Evolutionary conservation across 2,113 vertebrate species (phyloP).

Genomic region (Scatophagus argus): DNA sequence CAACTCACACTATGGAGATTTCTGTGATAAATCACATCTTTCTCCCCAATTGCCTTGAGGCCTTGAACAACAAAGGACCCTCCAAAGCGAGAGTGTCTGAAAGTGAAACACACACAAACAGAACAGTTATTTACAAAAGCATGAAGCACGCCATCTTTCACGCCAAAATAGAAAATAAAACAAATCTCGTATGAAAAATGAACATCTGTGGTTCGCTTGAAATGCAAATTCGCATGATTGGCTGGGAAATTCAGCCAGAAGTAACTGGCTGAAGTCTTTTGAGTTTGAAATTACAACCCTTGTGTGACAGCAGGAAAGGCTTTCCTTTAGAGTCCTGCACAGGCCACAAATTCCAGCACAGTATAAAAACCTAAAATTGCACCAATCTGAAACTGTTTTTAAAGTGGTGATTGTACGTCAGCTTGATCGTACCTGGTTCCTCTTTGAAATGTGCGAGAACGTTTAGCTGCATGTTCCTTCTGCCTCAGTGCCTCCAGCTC

Average conservation of each 20-base stretch:
- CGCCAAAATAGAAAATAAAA: neutral
- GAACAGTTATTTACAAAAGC: neutral
- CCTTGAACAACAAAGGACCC: conserved; percentile 94
- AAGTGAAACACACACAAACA: neutral
- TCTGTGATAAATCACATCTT: conserved; percentile 93
- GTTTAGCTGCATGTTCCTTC: conserved; percentile 88
- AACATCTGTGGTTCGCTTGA: neutral
- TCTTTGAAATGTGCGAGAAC: conserved; percentile 86
- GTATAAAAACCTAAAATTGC: too few species aligned
- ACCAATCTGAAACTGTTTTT: neutral
- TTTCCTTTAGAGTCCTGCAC: too few species aligned
- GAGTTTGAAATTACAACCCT: neutral
- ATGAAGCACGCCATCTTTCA: neutral
- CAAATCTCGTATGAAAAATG: neutral
- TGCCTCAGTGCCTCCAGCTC: conserved; percentile 90
- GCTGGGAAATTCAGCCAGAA: too few species aligned
- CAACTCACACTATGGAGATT: conserved; percentile 91
- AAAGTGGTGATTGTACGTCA: neutral
- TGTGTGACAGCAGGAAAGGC: too few species aligned
- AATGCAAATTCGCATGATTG: too few species aligned
- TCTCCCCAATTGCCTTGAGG: conserved; percentile 92
- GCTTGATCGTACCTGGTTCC: conserved; percentile 84
- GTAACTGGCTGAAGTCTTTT: too few species aligned
- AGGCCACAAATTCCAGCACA: too few species aligned
- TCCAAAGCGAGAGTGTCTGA: conserved; percentile 94